Conservation (phyloP, 2,113 vertebrate genomes). For the Etia nguti region DNA sequence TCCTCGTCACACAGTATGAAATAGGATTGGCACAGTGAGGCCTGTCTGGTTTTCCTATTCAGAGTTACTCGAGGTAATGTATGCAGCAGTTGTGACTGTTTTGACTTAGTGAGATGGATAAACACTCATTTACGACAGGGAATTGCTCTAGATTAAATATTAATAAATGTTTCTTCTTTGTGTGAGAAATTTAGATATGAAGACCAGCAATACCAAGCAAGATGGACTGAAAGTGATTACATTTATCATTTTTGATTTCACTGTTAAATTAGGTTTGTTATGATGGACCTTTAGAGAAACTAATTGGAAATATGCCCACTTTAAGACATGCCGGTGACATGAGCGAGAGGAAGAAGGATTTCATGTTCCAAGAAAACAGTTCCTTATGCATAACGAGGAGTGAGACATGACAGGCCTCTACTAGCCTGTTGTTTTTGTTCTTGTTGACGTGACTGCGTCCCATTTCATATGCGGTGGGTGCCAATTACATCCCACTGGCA, state of each 20-base stretch:
- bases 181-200: neutral
- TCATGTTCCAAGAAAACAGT: neutral
- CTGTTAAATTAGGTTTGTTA: neutral
- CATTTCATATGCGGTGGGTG: slow-evolving; percentile 26
- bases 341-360: neutral
- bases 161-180: slow-evolving; percentile 3
- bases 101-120: slow-evolving; percentile 30
- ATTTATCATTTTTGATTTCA: neutral
- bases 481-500: slow-evolving; percentile 34
- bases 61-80: slow-evolving; percentile 18
- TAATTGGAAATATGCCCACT: neutral
- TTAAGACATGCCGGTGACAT: neutral
- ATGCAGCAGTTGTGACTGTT: slow-evolving; percentile 18
- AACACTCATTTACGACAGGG: slow-evolving; percentile 14
- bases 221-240: neutral
- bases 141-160: slow-evolving; percentile 36
- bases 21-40: slow-evolving; percentile 45
- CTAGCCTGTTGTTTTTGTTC: slow-evolving; percentile 8
- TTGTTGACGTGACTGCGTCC: neutral
- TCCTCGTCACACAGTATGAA: slow-evolving; percentile 45
- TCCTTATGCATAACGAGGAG: neutral
- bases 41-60: slow-evolving; percentile 23
- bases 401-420: slow-evolving; percentile 4
- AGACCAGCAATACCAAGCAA: neutral
- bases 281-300: neutral